Evolutionary conservation across 2,888 invertebrate species (phyloP).

Genomic region (Tortrix viridana): DNA sequence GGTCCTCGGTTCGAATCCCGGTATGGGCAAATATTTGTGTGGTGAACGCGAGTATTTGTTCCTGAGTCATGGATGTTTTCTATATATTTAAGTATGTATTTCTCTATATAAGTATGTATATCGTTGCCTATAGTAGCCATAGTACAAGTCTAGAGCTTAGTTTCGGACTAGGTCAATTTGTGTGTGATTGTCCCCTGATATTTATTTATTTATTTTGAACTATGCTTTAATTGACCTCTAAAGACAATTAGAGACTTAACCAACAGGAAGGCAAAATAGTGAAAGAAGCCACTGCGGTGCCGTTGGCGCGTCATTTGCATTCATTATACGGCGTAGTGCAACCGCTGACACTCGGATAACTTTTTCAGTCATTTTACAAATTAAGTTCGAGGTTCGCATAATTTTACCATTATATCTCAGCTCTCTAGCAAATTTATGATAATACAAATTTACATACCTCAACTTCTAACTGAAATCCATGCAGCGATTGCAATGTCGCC

Average conservation of each 20-base stretch:
- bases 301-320: slow-evolving; percentile 25
- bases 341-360: slow-evolving; percentile 26
- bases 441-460: slow-evolving; percentile 64
- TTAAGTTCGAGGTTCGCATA: slow-evolving; percentile 15
- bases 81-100: too few species aligned
- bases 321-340: slow-evolving; percentile 26
- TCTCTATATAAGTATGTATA: too few species aligned
- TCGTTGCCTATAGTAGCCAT: too few species aligned
- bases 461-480: slow-evolving; percentile 95
- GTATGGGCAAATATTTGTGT: too few species aligned
- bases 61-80: too few species aligned
- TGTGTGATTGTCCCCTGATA: too few species aligned
- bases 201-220: too few species aligned
- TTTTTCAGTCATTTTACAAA: slow-evolving; percentile 25
- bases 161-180: too few species aligned
- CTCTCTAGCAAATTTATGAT: neutral
- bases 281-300: neutral
- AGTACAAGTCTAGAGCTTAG: too few species aligned
- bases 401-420: neutral
- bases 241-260: neutral
- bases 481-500: slow-evolving; percentile 89
- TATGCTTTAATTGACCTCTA: neutral
- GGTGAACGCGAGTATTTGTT: too few species aligned
- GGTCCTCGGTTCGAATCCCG: too few species aligned
- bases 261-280: neutral